A percentile compares a stretch with the other conserved stretches of the same genome.
These are phyloP conservation scores for Balaeniceps rex DNA, from an alignment of 2,113 vertebrate genomes.

Conservation along the genomic window DNA sequence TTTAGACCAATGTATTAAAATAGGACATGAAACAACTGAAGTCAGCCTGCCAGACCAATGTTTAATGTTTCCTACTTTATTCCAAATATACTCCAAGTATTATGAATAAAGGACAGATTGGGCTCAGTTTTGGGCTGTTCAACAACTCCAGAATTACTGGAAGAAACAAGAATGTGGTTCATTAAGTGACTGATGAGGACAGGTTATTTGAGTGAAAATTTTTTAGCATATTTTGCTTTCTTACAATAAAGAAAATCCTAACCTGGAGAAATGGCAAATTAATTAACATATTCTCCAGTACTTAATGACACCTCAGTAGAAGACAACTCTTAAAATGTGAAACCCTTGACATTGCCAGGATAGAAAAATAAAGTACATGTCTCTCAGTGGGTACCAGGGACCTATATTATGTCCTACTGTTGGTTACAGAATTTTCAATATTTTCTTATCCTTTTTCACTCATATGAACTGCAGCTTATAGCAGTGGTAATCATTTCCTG, in stretches of 20 bases:
- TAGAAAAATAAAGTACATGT: conserved; percentile 73
- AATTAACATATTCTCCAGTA: conserved; percentile 51
- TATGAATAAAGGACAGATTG: background rate
- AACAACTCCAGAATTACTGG: background rate
- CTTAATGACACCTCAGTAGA: conserved; percentile 47
- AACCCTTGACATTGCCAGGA: conserved; percentile 71
- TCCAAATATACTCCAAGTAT: background rate
- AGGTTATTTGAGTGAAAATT: background rate
- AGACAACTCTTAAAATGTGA: conserved; percentile 64
- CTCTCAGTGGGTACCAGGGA: conserved; percentile 71
- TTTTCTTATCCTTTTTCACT: conserved; percentile 84
- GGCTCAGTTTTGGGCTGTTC: background rate
- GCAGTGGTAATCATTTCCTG: conserved; percentile 87
- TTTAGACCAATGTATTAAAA: background rate
- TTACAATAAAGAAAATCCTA: conserved; percentile 25
- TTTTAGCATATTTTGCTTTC: conserved; percentile 1
- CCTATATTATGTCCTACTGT: conserved; percentile 78
- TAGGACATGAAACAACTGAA: background rate
- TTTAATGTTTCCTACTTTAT: background rate
- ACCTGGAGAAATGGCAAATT: conserved; percentile 40
- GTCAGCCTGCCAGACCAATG: background rate
- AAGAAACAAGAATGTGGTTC: background rate
- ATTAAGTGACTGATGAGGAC: background rate
- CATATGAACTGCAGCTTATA: conserved; percentile 83
- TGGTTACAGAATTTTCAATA: conserved; percentile 85